Percentiles rank a stretch among this genome's conserved stretches.
These are phyloP conservation scores for Pachypeltis micranthus DNA, from an alignment of 1,140 invertebrate genomes.

Conservation along the genomic window DNA sequence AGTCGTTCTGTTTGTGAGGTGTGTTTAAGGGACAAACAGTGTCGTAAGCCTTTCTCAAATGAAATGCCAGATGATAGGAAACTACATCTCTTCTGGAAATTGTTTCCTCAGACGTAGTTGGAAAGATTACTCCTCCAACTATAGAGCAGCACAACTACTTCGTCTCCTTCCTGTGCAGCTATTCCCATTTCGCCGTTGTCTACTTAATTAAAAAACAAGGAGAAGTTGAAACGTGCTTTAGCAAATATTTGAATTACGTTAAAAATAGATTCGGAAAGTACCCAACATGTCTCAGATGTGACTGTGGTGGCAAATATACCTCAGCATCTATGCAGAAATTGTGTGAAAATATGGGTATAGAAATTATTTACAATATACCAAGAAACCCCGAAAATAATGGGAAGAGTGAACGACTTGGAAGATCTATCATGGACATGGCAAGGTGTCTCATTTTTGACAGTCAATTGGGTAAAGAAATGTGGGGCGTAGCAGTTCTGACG, in stretches of 20 bases:
- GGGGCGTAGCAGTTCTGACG: not conserved
- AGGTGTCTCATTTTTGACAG: not conserved
- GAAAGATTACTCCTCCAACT: not conserved
- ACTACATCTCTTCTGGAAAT: too few relatives aligned
- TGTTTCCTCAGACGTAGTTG: not conserved
- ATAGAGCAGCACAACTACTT: not conserved
- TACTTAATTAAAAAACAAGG: not conserved
- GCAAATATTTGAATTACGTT: not conserved
- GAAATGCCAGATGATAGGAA: not conserved
- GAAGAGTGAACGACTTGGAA: not conserved
- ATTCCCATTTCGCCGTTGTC: not conserved
- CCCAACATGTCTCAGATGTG: not conserved
- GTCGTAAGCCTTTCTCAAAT: not conserved
- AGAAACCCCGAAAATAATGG: constrained; percentile 6
- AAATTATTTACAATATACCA: constrained; percentile 6
- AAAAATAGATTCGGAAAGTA: not conserved
- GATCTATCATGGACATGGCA: not conserved
- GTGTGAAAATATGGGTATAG: not conserved
- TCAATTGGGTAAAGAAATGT: not conserved
- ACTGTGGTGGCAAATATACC: constrained; percentile 8
- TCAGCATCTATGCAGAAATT: not conserved
- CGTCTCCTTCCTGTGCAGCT: not conserved
- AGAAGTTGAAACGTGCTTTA: not conserved
- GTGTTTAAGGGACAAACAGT: not conserved
- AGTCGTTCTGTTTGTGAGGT: not conserved